Evolutionary conservation across 2,113 vertebrate species (phyloP).

Genomic region (Pteruthius melanotis): DNA sequence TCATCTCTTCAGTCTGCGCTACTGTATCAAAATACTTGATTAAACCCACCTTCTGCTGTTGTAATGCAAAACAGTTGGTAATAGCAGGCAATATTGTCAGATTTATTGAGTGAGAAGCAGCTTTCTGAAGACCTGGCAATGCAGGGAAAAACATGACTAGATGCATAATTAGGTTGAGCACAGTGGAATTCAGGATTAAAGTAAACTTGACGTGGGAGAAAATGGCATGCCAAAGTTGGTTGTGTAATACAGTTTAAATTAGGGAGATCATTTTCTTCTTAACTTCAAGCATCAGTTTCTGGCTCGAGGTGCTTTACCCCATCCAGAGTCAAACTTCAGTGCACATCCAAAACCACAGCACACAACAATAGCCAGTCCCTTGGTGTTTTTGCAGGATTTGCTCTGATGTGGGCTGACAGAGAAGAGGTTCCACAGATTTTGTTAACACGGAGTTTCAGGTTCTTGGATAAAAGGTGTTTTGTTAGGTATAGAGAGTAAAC

Average conservation of each 20-base stretch:
- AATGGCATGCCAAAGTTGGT: not conserved
- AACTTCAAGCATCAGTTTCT: constrained; percentile 11
- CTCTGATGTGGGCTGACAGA: not conserved
- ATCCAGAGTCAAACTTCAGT: not conserved
- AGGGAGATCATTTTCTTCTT: constrained; percentile 32
- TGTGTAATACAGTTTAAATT: constrained; percentile 35
- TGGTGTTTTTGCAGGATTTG: not conserved
- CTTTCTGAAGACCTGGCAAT: constrained; percentile 41
- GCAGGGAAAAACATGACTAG: constrained; percentile 28
- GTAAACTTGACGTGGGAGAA: constrained; percentile 22
- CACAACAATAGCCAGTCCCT: not conserved
- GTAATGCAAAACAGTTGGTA: constrained; percentile 53
- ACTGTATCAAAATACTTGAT: constrained; percentile 59
- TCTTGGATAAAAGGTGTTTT: not conserved
- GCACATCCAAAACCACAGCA: not conserved
- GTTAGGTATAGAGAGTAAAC: not conserved
- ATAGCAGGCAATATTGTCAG: constrained; percentile 35
- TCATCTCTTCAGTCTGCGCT: constrained; percentile 34
- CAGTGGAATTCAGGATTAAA: constrained; percentile 43
- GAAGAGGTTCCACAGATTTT: not conserved
- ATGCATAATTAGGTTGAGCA: constrained; percentile 43
- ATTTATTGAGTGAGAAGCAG: constrained; percentile 63
- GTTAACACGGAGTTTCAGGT: not conserved
- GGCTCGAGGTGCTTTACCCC: not conserved
- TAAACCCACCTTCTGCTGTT: constrained; percentile 51